Evolutionary conservation across 1,140 invertebrate genomes (phyloP), one percentile per base, ranked within the genome.

Genomic region (Pogonomyrmex barbatus): DNA sequence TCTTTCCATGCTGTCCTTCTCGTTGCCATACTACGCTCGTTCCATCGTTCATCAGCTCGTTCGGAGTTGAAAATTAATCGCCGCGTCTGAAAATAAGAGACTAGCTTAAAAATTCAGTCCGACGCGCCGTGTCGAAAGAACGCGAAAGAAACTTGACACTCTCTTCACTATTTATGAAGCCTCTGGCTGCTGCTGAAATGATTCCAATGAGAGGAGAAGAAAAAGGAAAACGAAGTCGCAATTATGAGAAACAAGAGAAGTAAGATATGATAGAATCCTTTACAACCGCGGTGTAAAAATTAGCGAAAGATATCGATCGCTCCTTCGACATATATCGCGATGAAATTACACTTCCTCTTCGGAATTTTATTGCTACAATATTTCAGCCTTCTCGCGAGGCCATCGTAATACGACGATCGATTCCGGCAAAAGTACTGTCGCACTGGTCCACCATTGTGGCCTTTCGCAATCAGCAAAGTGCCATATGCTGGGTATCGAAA

Each of bases 11-110:
- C 71, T 50, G 33, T 84, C 50, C 70, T 73, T 60, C 82, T 85
- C 87, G 82, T 85, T 87, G 75, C 78, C 85, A 85, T 78, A 79
- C 84, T 50, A 30, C 63, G 71, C 87, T 78, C 91, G 90, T 88
- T 88, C 60, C 87, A 60, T 89, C 90, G 81, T 87, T 91, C 90
- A 85, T 89, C 90, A 87, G 89, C 90, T 91, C 89, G 87, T 91
- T 91, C 87, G 52, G n/a, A 77, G 79, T 73, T 76, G 84, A 65
- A 84, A 90, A 91, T 91, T 90, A 91, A 91, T 91, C 89, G 89
- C 81, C 87, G 85, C 84, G 84, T 85, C 90, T 90, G 89, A 90
- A 90, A 91, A 91, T 90, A 90, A 87, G 84, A 84, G 78, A n/a
- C 50, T 39, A 75, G 42, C 84, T 75, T 45, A 67, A 90, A 89